These are phyloP conservation scores for Drosophila heteroneura DNA, from an alignment of 2,888 invertebrate genomes.

Conservation along the genomic window DNA sequence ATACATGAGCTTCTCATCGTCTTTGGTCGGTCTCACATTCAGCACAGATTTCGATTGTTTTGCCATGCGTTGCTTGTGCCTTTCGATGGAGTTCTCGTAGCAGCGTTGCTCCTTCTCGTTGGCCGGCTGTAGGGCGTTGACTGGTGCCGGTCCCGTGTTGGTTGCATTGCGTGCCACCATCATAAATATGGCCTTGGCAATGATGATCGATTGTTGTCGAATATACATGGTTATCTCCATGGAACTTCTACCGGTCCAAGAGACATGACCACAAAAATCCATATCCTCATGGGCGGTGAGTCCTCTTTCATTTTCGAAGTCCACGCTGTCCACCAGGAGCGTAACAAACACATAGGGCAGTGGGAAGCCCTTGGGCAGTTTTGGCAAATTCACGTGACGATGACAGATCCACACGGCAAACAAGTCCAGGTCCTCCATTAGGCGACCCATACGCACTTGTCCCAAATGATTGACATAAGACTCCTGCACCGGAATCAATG, in stretches of 20 bases:
- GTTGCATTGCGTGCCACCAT: slow-evolving; percentile 90
- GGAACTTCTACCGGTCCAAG: slow-evolving; percentile 90
- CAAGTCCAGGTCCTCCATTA: slow-evolving; percentile 92
- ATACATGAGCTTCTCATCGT: slow-evolving; percentile 89
- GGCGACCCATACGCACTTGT: slow-evolving; percentile 88
- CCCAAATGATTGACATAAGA: slow-evolving; percentile 88
- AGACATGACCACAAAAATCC: slow-evolving; percentile 89
- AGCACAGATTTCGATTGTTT: slow-evolving; percentile 86
- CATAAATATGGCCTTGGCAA: slow-evolving; percentile 89
- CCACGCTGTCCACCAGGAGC: slow-evolving; percentile 89
- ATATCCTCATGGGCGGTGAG: slow-evolving; percentile 87
- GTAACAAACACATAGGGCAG: slow-evolving; percentile 90
- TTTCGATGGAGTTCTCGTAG: slow-evolving; percentile 87
- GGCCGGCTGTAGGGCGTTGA: slow-evolving; percentile 87
- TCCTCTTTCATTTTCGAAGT: slow-evolving; percentile 81
- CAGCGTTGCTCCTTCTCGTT: slow-evolving; percentile 88
- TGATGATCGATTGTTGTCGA: slow-evolving; percentile 87
- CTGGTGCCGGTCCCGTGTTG: slow-evolving; percentile 86
- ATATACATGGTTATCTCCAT: slow-evolving; percentile 90
- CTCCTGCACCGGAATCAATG: slow-evolving; percentile 87
- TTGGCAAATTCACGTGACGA: slow-evolving; percentile 88
- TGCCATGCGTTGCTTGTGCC: slow-evolving; percentile 86
- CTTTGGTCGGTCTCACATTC: slow-evolving; percentile 87
- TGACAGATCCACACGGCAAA: slow-evolving; percentile 92
- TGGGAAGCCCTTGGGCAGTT: slow-evolving; percentile 86